Base-by-base conservation (phyloP, 2,113 vertebrate genomes). In the Thryonomys swinderianus region DNA sequence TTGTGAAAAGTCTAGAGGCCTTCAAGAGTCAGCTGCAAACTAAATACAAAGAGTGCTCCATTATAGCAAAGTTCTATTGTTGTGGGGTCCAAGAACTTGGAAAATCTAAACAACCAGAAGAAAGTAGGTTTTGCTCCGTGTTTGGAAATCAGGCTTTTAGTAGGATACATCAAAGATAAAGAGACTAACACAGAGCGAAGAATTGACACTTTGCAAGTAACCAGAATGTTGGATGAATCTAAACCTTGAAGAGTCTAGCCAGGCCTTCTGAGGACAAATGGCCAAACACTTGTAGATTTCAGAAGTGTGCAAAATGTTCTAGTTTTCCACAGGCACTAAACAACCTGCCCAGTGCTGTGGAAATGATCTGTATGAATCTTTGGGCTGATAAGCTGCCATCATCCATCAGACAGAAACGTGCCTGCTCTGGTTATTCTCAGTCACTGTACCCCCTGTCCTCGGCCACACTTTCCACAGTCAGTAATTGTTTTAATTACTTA, bases 11-110 rank as follows among this genome's bases (percentile, higher is more conserved):
- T 61, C 78, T n/a, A 94, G 21, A 74, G 53, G 61, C 59, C 64
- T 87, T 85, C 30, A 48, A 42, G 42, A 92, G n/a, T 83, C 83
- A 85, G 89, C 55, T 62, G 45, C 80, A 96, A 89, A 73, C 3
- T 0, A 32, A 93, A 45, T 67, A 64, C 90, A 66, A 94, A 85
- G 73, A 90, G 66, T 61, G 40, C 53, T 66, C 40, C 1, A 1
- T 11, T 20, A 48, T 59, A 85, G 82, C 51, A 51, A 13, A 27
- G 55, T 76, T 40, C 37, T 40, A 23, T 95, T 85, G 93, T 11
- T 78, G 30, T 83, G 83, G 85, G 73, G 64, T 71, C 83, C 61
- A 55, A 93, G 71, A 34, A 57, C 55, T 0, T 48, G 1, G 67
- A 57, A 87, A 80, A 17, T 48, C 69, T 34, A 37, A 81, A 53